Conservation (phyloP, 2,888 invertebrate species). For the Ectobius pallidus region DNA sequence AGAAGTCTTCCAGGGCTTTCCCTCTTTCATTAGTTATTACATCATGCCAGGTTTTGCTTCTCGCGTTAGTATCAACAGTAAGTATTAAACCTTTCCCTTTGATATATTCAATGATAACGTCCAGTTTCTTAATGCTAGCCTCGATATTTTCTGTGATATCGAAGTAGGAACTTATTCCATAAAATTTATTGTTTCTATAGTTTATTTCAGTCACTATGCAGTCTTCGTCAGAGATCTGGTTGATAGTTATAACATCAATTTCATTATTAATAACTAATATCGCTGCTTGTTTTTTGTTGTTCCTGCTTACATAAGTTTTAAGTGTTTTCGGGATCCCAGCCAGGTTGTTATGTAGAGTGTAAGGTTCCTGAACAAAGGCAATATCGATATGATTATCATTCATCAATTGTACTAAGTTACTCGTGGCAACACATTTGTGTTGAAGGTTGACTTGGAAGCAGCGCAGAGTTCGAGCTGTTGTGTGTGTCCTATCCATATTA, state of each 20-base stretch:
- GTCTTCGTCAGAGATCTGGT: neutral
- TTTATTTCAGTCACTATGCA: neutral
- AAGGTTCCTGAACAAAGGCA: neutral
- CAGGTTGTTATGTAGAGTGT: too few species aligned
- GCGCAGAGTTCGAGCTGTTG: too few species aligned
- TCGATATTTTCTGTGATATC: neutral
- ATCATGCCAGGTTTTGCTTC: neutral
- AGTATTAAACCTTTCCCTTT: neutral
- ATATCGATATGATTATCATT: neutral
- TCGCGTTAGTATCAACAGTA: neutral
- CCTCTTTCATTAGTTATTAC: neutral
- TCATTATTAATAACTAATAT: neutral
- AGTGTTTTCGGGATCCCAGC: neutral
- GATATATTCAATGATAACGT: neutral
- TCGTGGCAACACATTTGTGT: neutral
- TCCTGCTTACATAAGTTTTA: neutral
- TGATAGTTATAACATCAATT: neutral
- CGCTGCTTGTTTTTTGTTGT: neutral
- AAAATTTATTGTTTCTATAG: neutral
- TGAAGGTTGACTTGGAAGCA: neutral
- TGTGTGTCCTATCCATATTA: too few species aligned
- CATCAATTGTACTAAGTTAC: neutral
- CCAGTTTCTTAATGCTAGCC: neutral
- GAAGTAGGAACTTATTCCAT: neutral
- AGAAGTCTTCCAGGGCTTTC: neutral